A percentile compares a stretch with the other conserved stretches of the same genome.
These are phyloP conservation scores for Griposia aprilina DNA, from an alignment of 2,888 invertebrate genomes.

Conservation along the genomic window DNA sequence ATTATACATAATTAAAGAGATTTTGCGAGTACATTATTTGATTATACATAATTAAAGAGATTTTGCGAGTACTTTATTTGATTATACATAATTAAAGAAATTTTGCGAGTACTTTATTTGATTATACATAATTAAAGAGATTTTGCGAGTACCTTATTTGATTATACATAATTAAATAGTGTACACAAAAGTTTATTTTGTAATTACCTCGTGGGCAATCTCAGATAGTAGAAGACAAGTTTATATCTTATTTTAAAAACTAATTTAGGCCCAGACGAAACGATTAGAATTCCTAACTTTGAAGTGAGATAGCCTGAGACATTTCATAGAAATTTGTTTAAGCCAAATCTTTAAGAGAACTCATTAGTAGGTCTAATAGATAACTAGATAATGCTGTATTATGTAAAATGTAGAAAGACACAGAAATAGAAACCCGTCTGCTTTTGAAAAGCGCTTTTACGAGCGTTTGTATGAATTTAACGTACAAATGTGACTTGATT, in stretches of 20 bases:
- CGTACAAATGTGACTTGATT: too few relatives aligned
- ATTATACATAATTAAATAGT: too few relatives aligned
- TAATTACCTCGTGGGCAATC: background rate
- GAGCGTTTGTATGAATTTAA: too few relatives aligned
- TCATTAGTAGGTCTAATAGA: conserved; percentile 7
- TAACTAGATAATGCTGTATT: background rate
- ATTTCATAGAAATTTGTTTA: conserved; percentile 8
- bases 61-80: too few relatives aligned
- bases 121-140: too few relatives aligned
- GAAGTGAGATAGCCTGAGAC: background rate
- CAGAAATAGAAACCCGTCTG: background rate
- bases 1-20: too few relatives aligned
- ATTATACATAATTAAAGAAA: too few relatives aligned
- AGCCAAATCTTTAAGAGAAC: conserved; percentile 23
- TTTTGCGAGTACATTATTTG: too few relatives aligned
- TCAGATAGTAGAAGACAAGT: background rate
- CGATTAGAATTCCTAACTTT: conserved; percentile 4
- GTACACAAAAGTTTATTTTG: background rate
- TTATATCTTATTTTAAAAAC: conserved; percentile 11
- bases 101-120: too few relatives aligned
- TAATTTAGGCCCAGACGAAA: conserved; percentile 15
- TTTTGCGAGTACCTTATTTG: too few relatives aligned
- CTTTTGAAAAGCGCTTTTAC: background rate
- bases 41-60: too few relatives aligned
- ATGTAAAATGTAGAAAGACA: background rate